Percentiles rank a stretch among this genome's conserved stretches.
phyloP scores from a whole-genome alignment of 2,797 vertebrate species.

The Tokudaia tokunoshimensis region DNA sequence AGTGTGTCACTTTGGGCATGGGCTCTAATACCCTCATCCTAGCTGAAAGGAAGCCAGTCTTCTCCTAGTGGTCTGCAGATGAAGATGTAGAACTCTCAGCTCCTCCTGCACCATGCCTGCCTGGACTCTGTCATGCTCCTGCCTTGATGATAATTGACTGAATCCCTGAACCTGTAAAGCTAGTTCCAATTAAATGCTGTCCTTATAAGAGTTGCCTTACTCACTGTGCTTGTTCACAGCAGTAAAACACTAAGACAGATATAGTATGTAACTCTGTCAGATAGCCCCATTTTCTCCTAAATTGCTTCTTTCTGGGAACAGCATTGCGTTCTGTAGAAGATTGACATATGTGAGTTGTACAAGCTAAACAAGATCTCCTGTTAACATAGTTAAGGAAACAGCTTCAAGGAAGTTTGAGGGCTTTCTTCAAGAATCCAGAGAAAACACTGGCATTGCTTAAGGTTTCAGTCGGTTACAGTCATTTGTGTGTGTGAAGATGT shows the following conservation, averaged over 20 bases:
- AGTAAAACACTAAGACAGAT: background rate
- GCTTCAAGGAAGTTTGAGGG: background rate
- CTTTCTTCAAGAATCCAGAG: background rate
- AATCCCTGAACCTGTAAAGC: background rate
- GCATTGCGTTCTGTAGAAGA: background rate
- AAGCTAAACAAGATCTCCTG: background rate
- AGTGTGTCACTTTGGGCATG: background rate
- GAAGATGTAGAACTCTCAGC: background rate
- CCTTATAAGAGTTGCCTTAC: background rate
- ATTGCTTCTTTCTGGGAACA: background rate
- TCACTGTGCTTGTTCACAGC: background rate
- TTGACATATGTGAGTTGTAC: background rate
- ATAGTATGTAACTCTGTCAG: background rate
- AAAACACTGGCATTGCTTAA: background rate
- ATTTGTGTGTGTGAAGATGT: background rate
- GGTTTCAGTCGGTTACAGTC: background rate
- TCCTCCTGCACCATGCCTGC: background rate
- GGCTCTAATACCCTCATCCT: background rate
- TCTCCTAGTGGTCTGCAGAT: background rate
- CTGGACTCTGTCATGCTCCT: background rate
- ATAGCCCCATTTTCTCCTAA: background rate
- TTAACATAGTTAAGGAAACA: background rate
- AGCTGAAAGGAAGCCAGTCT: background rate
- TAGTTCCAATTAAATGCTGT: background rate
- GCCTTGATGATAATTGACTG: background rate